These are phyloP conservation scores for Meiosimyza decipiens DNA, from an alignment of 2,888 invertebrate species.

Conservation along the genomic window DNA sequence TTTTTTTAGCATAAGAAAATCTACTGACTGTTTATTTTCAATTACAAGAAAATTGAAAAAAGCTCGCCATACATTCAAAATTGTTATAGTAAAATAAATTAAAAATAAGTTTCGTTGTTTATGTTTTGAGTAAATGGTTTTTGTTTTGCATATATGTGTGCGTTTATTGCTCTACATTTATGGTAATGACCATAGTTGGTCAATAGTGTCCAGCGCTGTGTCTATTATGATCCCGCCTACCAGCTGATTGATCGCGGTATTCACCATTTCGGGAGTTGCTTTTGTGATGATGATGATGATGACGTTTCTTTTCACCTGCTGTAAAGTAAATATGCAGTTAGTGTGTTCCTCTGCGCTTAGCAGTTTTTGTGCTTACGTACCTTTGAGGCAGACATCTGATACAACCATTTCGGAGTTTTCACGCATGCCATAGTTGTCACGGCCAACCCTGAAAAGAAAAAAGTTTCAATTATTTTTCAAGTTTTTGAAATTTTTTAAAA, in stretches of 20 bases:
- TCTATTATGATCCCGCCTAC: constrained; percentile 65
- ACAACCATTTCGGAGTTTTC: constrained; percentile 84
- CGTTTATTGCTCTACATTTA: constrained; percentile 64
- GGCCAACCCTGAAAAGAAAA: constrained; percentile 53
- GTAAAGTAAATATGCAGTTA: not conserved
- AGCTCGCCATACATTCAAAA: constrained; percentile 16
- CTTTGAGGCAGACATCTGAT: constrained; percentile 71
- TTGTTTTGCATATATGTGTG: constrained; percentile 20
- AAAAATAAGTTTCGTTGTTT: constrained; percentile 46
- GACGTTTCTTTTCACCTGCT: constrained; percentile 66
- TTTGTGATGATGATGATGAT: constrained; percentile 67
- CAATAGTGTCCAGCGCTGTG: constrained; percentile 66
- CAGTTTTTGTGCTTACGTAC: constrained; percentile 44
- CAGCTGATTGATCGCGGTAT: constrained; percentile 62
- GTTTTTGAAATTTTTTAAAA: not conserved
- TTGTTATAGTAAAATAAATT: not conserved
- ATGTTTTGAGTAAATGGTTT: constrained; percentile 37
- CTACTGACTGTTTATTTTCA: constrained; percentile 36
- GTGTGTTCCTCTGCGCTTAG: not conserved
- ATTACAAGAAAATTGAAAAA: constrained; percentile 2
- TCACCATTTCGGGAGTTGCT: constrained; percentile 65
- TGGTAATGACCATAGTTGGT: constrained; percentile 67
- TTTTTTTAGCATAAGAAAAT: constrained; percentile 3
- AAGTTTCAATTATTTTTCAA: not conserved
- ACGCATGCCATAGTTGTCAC: constrained; percentile 70